These are phyloP conservation scores for Ciona savignyi DNA, from an alignment of 23 tunicate genomes.

Conservation along the genomic window DNA sequence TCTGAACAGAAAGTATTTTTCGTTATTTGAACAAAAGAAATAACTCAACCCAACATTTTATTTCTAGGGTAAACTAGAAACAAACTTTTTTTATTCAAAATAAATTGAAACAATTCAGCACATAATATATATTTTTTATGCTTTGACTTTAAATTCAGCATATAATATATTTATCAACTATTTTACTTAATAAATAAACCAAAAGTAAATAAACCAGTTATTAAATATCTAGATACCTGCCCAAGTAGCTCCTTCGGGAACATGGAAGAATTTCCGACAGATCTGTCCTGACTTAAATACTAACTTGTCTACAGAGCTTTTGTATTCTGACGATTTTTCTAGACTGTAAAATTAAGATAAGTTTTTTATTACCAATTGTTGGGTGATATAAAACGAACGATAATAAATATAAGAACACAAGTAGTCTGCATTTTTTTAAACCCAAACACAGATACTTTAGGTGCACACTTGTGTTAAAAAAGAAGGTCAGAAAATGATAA, in stretches of 20 bases:
- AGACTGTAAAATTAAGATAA: constrained; percentile 1
- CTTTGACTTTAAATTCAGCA: too few relatives aligned
- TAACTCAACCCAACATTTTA: too few relatives aligned
- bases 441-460: background rate
- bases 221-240: constrained; percentile 40
- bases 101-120: too few relatives aligned
- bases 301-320: background rate
- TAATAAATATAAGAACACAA: background rate
- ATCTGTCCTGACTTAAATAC: constrained; percentile 67
- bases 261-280: constrained; percentile 45
- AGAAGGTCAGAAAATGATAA: background rate
- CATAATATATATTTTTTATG: too few relatives aligned
- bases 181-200: too few relatives aligned
- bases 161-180: too few relatives aligned
- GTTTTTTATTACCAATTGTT: background rate
- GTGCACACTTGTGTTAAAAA: background rate
- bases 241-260: constrained; percentile 71
- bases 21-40: too few relatives aligned
- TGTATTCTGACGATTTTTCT: constrained; percentile 12
- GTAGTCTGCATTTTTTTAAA: background rate
- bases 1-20: too few relatives aligned
- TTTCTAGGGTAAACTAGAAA: too few relatives aligned
- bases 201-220: background rate
- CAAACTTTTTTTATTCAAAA: too few relatives aligned
- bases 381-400: background rate